Conservation (phyloP, 2,888 invertebrate species). For the Agrotis segetum region DNA sequence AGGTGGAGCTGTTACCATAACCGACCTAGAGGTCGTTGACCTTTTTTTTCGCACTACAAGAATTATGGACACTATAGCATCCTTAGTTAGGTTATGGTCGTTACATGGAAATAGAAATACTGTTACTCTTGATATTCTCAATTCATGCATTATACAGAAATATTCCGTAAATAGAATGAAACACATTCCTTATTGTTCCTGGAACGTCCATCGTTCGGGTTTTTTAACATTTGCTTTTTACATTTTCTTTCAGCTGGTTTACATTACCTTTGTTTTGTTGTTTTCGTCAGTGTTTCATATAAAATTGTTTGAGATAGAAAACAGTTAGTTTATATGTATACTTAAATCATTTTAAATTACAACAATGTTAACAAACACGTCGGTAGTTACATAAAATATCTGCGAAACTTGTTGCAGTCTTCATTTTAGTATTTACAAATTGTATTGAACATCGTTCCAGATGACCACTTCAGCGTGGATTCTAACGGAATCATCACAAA, state of each 20-base stretch:
- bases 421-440: slow-evolving; percentile 3
- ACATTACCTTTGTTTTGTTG: slow-evolving; percentile 24
- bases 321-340: slow-evolving; percentile 2
- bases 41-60: slow-evolving; percentile 22
- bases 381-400: background rate
- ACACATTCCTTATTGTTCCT: slow-evolving; percentile 5
- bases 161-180: background rate
- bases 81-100: background rate
- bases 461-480: slow-evolving; percentile 98
- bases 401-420: background rate
- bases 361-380: slow-evolving; percentile 2
- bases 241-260: slow-evolving; percentile 31
- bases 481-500: slow-evolving; percentile 98
- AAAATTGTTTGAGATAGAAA: background rate
- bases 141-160: background rate
- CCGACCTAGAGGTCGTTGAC: slow-evolving; percentile 25
- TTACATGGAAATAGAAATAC: background rate
- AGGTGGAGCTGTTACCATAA: slow-evolving; percentile 55
- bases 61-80: background rate
- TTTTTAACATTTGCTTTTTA: slow-evolving; percentile 21
- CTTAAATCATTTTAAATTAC: slow-evolving; percentile 3
- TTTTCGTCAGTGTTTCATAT: slow-evolving; percentile 23
- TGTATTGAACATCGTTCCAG: slow-evolving; percentile 84
- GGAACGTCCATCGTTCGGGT: slow-evolving; percentile 11
- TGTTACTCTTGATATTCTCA: background rate